These are phyloP conservation scores for Ctenoplectra terminalis DNA, from an alignment of 1,140 invertebrate genomes.

Conservation along the genomic window DNA sequence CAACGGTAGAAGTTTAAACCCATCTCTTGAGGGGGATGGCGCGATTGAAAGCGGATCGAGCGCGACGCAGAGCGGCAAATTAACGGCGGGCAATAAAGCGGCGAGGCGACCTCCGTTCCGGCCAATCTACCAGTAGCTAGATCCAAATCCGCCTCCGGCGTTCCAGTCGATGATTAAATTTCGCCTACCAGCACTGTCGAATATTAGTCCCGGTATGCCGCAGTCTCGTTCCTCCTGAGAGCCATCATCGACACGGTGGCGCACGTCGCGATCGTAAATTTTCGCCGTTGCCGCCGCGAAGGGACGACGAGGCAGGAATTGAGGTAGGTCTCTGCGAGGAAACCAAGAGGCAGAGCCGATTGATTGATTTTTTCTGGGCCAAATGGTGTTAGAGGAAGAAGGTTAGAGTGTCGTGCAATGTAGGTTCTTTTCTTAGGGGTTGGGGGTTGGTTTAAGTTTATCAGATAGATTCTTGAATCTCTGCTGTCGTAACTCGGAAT, in stretches of 20 bases:
- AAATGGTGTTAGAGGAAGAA: background rate
- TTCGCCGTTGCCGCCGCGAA: background rate
- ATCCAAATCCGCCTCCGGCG: constrained; percentile 56
- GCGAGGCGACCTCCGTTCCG: constrained; percentile 37
- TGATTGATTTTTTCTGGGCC: constrained; percentile 24
- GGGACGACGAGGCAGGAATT: constrained; percentile 7
- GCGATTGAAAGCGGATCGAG: constrained; percentile 53
- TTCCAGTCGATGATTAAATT: constrained; percentile 66
- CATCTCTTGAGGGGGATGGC: background rate
- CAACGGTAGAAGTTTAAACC: constrained; percentile 10
- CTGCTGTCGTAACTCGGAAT: too few species aligned
- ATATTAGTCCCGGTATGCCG: constrained; percentile 54
- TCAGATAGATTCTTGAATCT: too few species aligned
- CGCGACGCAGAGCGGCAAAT: constrained; percentile 31
- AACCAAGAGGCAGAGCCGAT: background rate
- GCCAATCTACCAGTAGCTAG: constrained; percentile 59
- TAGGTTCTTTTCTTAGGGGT: too few species aligned
- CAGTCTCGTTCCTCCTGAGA: constrained; percentile 51
- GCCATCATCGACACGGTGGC: constrained; percentile 57
- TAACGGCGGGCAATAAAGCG: constrained; percentile 43
- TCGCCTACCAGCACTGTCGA: constrained; percentile 50
- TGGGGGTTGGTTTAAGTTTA: too few species aligned
- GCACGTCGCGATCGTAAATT: constrained; percentile 54
- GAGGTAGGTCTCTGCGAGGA: constrained; percentile 3
- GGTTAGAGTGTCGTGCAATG: background rate